Evolutionary conservation across 2,113 vertebrate species (phyloP).

Genomic region (Dinomys branickii): DNA sequence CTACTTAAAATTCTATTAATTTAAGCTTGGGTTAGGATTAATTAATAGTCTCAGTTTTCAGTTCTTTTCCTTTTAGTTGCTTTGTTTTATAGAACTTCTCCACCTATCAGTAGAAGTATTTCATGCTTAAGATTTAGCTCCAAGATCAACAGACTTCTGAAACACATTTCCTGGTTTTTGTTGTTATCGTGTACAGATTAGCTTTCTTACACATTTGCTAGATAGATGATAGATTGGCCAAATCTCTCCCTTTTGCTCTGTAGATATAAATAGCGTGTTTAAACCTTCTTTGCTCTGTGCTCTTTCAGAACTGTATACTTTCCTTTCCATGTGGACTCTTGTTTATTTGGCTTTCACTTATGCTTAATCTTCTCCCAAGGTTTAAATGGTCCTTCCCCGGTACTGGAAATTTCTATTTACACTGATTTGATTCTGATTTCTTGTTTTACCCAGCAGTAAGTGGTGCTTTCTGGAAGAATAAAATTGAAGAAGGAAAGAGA

Average conservation of each 20-base stretch:
- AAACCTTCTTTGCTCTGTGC: not conserved
- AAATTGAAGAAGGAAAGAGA: not conserved
- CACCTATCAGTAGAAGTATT: not conserved
- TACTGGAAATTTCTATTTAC: too few relatives aligned
- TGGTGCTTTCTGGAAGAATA: fast-evolving
- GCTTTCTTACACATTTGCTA: not conserved
- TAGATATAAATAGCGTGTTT: not conserved
- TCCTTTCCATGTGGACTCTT: not conserved
- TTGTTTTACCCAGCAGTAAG: not conserved
- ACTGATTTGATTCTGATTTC: not conserved
- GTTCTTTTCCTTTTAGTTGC: not conserved
- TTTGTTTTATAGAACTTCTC: not conserved
- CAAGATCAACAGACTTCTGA: not conserved
- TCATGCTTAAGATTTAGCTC: not conserved
- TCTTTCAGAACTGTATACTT: not conserved
- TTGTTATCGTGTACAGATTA: not conserved
- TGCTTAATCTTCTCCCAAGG: not conserved
- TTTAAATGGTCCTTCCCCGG: not conserved
- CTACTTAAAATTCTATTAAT: not conserved
- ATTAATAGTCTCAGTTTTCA: not conserved
- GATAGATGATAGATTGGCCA: not conserved
- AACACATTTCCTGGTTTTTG: not conserved
- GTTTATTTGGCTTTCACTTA: not conserved
- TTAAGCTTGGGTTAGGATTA: not conserved
- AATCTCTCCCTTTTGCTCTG: not conserved